Evolutionary conservation across 1,140 invertebrate genomes (phyloP).

Genomic region (Chionoecetes opilio): DNA sequence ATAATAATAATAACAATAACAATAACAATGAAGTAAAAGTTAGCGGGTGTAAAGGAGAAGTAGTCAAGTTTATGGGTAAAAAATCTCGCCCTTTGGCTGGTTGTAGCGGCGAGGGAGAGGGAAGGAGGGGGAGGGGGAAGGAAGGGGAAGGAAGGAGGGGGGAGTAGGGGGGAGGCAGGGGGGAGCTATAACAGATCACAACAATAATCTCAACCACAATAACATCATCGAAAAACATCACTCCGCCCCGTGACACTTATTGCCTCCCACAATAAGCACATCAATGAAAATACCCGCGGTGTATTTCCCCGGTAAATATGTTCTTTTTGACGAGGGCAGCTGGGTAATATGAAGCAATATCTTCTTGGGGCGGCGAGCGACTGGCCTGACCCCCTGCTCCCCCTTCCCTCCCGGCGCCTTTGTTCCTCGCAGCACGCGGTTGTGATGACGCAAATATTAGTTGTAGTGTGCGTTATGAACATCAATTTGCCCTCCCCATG

Average conservation of each 20-base stretch:
- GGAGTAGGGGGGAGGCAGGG: not conserved
- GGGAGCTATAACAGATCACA: not conserved
- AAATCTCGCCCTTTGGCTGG: too few relatives aligned
- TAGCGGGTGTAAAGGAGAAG: too few relatives aligned
- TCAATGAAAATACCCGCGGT: conserved; percentile 72
- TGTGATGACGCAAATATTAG: conserved; percentile 79
- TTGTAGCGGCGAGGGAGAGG: not conserved
- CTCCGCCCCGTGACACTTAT: conserved; percentile 68
- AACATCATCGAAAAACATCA: conserved; percentile 66
- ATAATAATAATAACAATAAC: too few relatives aligned
- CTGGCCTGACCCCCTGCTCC: conserved; percentile 32
- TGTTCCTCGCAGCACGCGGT: conserved; percentile 66
- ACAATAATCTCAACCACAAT: conserved; percentile 69
- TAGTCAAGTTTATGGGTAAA: too few relatives aligned
- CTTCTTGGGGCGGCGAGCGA: conserved; percentile 38
- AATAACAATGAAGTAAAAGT: too few relatives aligned
- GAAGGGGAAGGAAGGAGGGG: not conserved
- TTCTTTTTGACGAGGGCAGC: conserved; percentile 57
- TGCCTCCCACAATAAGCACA: conserved; percentile 68
- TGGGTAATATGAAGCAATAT: conserved; percentile 67
- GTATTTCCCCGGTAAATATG: conserved; percentile 75
- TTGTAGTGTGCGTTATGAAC: conserved; percentile 77
- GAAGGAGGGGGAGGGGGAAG: not conserved
- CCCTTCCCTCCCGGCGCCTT: conserved; percentile 59
- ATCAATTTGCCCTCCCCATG: conserved; percentile 75